Conservation (phyloP, 2,888 invertebrate genomes). For the Pachliopta kotzebuea region DNA sequence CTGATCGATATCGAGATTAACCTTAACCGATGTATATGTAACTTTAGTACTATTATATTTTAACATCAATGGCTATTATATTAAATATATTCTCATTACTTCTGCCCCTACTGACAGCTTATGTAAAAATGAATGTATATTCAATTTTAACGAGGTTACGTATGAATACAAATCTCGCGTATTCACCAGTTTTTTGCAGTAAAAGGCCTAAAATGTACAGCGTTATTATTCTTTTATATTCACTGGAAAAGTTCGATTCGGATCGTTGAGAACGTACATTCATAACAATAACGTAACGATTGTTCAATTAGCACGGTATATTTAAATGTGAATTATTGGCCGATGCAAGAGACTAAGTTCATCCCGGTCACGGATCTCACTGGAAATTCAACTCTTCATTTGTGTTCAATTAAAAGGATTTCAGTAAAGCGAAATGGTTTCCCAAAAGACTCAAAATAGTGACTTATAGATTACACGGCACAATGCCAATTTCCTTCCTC, state of each 20-base stretch:
- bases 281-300: constrained; percentile 38
- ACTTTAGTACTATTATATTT: not conserved
- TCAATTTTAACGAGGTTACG: constrained; percentile 34
- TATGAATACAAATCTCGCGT: constrained; percentile 32
- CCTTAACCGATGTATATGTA: not conserved
- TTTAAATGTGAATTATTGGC: constrained; percentile 62
- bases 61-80: not conserved
- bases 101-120: constrained; percentile 11
- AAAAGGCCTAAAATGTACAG: constrained; percentile 29
- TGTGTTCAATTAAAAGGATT: constrained; percentile 32
- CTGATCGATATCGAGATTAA: too few relatives aligned
- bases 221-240: constrained; percentile 33
- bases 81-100: constrained; percentile 18
- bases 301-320: constrained; percentile 68
- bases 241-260: constrained; percentile 24
- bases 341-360: constrained; percentile 44
- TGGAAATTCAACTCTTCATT: constrained; percentile 13
- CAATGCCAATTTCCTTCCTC: too few relatives aligned
- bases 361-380: constrained; percentile 1
- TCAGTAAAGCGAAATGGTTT: constrained; percentile 35
- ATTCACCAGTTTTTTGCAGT: constrained; percentile 31
- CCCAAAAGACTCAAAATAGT: too few relatives aligned
- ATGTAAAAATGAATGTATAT: constrained; percentile 27
- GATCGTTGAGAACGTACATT: constrained; percentile 24
- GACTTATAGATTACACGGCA: too few relatives aligned